phyloP scores from a whole-genome alignment of 2,113 vertebrate genomes.

The Puffinus mauretanicus region DNA sequence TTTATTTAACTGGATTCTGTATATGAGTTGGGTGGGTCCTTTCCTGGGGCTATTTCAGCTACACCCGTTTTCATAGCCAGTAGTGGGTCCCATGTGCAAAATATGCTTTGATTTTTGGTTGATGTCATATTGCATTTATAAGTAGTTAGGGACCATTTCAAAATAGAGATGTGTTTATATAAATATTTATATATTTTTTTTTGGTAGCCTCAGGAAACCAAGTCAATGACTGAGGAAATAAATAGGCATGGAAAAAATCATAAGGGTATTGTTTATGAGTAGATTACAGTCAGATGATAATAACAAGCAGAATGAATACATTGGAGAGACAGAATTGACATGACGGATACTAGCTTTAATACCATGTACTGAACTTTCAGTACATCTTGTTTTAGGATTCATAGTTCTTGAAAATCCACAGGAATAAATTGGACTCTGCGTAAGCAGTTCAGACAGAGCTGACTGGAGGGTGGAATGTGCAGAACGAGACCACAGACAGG shows the following conservation, averaged over 20 bases:
- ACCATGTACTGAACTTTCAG: conserved; percentile 43
- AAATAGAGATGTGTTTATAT: conserved; percentile 32
- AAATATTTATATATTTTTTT: conserved; percentile 35
- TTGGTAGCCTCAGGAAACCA: conserved; percentile 32
- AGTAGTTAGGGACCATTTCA: conserved; percentile 42
- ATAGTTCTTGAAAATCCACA: conserved; percentile 51
- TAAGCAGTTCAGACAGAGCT: conserved; percentile 21
- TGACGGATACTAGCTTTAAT: conserved; percentile 30
- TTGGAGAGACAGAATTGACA: not conserved
- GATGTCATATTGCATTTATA: conserved; percentile 27
- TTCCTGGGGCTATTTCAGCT: not conserved
- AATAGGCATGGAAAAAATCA: conserved; percentile 52
- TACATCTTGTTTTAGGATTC: conserved; percentile 45
- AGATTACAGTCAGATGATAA: conserved; percentile 51
- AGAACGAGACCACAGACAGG: conserved; percentile 21
- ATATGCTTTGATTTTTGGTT: conserved; percentile 19
- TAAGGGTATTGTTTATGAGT: conserved; percentile 54
- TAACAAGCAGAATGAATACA: conserved; percentile 45
- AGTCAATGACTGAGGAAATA: conserved; percentile 34
- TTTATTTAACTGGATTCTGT: not conserved
- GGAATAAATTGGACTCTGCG: conserved; percentile 51
- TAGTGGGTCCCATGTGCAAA: not conserved
- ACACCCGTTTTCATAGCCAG: not conserved
- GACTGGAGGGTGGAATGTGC: conserved; percentile 32
- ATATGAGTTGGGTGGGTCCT: not conserved